Evolutionary conservation across 2,888 invertebrate genomes (phyloP), one percentile per base, ranked within the genome.

Genomic region (Chymomyza caudatula): DNA sequence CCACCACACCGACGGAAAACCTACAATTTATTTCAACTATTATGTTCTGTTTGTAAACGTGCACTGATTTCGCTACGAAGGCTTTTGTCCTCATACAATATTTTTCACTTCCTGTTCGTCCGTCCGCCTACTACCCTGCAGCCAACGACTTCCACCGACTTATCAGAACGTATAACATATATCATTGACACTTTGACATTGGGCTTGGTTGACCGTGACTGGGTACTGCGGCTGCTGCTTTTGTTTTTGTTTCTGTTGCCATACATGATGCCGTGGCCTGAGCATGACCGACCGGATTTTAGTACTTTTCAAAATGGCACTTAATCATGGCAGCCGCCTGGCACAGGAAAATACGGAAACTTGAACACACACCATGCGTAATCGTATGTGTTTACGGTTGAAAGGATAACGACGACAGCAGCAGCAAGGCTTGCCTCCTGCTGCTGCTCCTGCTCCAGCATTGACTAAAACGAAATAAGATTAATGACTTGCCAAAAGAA

Each of bases 301-400:
- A 87, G 88, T 88, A 88, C 88, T 88, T 88, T 89, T 89, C 89
- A 86, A 88, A 88, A 87, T 88, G 88, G 87, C 88, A 88, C 89
- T 89, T 89, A 88, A 88, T 88, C 88, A 88, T 89, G 88, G 84
- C 86, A 87, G 88, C 81, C 76, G 88, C 82, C 82, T 71, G 85
- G 74, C 74, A 77, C 78, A 80, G 88, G 87, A 85, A 85, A 80
- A 86, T 86, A 79, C 86, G 89, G 88, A 88, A 88, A 86, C 86
- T 87, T 83, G 84, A 77, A 86, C 85, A 81, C 86, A 77, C 85
- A 83, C 70, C 83, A 86, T 75, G 76, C 88, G 88, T 88, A 89
- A 88, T 88, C 89, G 88, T 86, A 87, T 89, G 88, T 89, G 88
- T 89, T 89, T 86, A 87, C 88, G 88, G 88, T 87, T 86, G 85